Percentiles rank a stretch among this genome's conserved stretches.
phyloP scores from a whole-genome alignment of 2,113 vertebrate species.

The Strix aluco region DNA sequence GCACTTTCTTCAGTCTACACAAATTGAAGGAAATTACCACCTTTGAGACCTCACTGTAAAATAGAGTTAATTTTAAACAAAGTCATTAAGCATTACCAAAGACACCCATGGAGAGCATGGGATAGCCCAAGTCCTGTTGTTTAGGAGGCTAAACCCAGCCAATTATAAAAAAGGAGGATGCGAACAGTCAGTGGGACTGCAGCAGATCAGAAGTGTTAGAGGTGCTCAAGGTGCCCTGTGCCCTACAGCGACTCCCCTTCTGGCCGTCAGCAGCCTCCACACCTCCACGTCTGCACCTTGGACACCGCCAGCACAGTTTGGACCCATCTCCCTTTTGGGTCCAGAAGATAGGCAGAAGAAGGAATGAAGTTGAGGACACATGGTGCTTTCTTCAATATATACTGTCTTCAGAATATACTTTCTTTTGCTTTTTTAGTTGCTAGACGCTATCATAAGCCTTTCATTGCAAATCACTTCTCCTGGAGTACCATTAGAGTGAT shows the following conservation, averaged over 20 bases:
- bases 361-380: background rate
- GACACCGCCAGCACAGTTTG: background rate
- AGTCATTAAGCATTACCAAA: background rate
- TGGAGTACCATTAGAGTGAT: background rate
- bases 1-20: background rate
- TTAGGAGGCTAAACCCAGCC: background rate
- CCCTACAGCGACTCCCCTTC: background rate
- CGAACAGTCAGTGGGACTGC: background rate
- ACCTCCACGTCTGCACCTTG: background rate
- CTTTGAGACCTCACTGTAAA: background rate
- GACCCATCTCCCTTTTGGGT: background rate
- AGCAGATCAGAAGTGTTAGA: background rate
- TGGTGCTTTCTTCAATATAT: background rate
- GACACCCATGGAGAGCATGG: background rate
- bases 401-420: background rate
- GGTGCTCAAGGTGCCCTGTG: background rate
- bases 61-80: background rate
- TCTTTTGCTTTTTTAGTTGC: background rate
- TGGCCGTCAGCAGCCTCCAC: background rate
- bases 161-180: background rate
- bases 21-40: background rate
- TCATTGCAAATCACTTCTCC: conserved; percentile 3
- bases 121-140: background rate
- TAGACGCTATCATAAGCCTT: background rate
- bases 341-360: background rate